phyloP scores from a whole-genome alignment of 1,140 invertebrate genomes.

The Anastatus disparis region DNA sequence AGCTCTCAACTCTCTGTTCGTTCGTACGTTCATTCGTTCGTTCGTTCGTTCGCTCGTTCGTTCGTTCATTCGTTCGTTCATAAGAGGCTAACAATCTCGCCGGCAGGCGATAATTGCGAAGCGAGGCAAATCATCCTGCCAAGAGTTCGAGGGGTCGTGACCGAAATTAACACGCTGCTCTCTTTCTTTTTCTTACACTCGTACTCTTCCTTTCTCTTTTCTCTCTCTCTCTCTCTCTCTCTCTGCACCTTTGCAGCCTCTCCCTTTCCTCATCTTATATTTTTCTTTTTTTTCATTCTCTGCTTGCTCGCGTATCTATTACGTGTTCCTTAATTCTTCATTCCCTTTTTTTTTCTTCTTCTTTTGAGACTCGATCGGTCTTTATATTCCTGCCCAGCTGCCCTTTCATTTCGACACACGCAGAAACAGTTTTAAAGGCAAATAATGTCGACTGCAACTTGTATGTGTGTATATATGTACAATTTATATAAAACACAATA shows the following conservation, averaged over 20 bases:
- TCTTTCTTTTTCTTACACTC: constrained; percentile 6
- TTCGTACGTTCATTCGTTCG: too few species aligned
- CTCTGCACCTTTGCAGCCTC: too few species aligned
- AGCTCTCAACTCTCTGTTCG: constrained; percentile 8
- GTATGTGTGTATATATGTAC: constrained; percentile 46
- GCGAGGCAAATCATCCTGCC: constrained; percentile 36
- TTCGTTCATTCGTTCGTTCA: constrained; percentile 29
- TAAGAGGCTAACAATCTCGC: constrained; percentile 41
- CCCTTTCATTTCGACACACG: neutral
- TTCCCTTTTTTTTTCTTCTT: neutral
- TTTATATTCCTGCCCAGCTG: neutral
- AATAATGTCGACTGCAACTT: constrained; percentile 47
- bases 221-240: constrained; percentile 1
- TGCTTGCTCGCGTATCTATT: too few species aligned
- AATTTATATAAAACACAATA: constrained; percentile 51
- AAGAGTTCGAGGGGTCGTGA: constrained; percentile 40
- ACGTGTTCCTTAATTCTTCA: too few species aligned
- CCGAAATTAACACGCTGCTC: constrained; percentile 40
- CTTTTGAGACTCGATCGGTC: neutral
- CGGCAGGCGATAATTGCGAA: constrained; percentile 38
- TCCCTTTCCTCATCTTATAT: neutral
- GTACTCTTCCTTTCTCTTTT: neutral
- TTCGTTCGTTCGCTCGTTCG: constrained; percentile 6
- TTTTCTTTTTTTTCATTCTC: too few species aligned
- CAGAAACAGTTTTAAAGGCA: constrained; percentile 46